phyloP scores from a whole-genome alignment of 2,888 invertebrate genomes.

The Rhabditoides inermis region DNA sequence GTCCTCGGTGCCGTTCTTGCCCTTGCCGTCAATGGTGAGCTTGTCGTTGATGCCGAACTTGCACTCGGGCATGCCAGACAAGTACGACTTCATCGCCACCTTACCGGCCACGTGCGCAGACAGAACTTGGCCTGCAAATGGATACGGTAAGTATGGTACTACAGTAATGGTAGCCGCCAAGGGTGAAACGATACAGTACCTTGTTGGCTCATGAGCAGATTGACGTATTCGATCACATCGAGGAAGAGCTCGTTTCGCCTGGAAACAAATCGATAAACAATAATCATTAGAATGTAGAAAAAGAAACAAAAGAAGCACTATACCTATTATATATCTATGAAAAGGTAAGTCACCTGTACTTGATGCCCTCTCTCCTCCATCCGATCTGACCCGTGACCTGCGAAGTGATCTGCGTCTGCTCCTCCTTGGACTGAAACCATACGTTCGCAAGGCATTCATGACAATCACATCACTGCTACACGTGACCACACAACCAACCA shows the following conservation, averaged over 20 bases:
- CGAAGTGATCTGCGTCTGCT: conserved; percentile 97
- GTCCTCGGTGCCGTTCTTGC: conserved; percentile 62
- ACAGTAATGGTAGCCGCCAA: too few relatives aligned
- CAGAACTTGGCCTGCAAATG: conserved; percentile 75
- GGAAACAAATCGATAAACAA: too few relatives aligned
- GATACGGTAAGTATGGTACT: neutral
- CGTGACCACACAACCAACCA: conserved; percentile 3
- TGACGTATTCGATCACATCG: conserved; percentile 96
- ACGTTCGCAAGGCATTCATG: conserved; percentile 1
- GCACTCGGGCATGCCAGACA: conserved; percentile 99
- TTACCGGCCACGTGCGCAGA: conserved; percentile 98
- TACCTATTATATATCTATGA: too few relatives aligned
- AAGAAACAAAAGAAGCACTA: too few relatives aligned
- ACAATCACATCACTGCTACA: neutral
- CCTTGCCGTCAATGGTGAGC: conserved; percentile 82
- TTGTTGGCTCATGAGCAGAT: conserved; percentile 97
- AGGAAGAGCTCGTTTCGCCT: conserved; percentile 93
- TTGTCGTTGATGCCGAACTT: conserved; percentile 99
- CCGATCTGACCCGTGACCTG: conserved; percentile 74
- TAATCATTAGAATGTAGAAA: too few relatives aligned
- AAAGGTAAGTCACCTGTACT: too few relatives aligned
- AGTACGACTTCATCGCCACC: conserved; percentile 98
- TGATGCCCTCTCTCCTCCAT: conserved; percentile 97
- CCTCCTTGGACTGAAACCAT: conserved; percentile 81
- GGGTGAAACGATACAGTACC: conserved; percentile 59